Evolutionary conservation across 2,888 invertebrate genomes (phyloP), one percentile per base, ranked within the genome.

Genomic region (Rapana venosa): DNA sequence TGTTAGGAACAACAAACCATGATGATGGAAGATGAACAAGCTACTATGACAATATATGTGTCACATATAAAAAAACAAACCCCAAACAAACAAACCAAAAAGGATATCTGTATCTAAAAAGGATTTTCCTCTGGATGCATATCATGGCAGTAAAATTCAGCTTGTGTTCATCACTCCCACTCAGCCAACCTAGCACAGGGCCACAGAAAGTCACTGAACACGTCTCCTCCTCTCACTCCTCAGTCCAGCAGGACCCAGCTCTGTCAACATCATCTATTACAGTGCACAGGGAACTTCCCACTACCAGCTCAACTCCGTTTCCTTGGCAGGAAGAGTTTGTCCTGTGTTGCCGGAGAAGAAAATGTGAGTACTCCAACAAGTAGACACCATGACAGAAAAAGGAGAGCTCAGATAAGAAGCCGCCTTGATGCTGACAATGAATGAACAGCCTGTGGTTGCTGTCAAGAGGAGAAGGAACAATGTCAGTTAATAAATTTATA

Each of bases 111-210:
- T 83, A 83, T 83, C 81, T 26, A 83, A 83, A 83, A 83, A 83
- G 81, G 47, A 83, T 47, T 83, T 22, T 30, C 47, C 36, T 32
- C 22, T 47, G 81, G 81, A 83, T 83, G 81, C 81, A 83, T 83
- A 83, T 36, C 81, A 83, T 83, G 81, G 81, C 81, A 83, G 81
- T 83, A 83, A 83, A 83, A 83, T 47, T 79, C 81, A 83, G 81
- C 81, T 30, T 32, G 30, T 26, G 81, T 47, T 36, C 81, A 83
- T 36, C 81, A 83, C 47, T 17, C n/a, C 35, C 79, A 79, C 79
- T 35, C 35, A 79, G 79, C 79, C 35, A 35, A 17, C 79, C 79
- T 22, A 35, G 79, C 79, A 79, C 79, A 47, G 17, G 20, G 47
- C 36, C 6, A 47, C 26, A 36, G 81, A 83, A 83, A 17, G 81